A percentile compares a stretch with the other conserved stretches of the same genome.
Evolutionary conservation across 2,797 vertebrate species (phyloP).

Genomic region (Dicrostonyx torquatus): DNA sequence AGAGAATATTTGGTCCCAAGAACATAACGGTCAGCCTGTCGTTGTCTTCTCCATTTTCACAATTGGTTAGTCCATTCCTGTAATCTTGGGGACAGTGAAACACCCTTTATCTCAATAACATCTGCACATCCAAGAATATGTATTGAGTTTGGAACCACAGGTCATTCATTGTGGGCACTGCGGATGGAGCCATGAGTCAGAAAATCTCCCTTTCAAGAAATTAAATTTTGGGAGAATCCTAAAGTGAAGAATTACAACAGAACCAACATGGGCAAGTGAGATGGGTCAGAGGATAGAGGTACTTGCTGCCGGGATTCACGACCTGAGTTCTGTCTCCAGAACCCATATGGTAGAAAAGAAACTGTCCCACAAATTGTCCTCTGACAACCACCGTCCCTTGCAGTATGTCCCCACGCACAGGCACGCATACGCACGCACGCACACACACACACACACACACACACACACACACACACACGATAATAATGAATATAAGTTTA

Average conservation of each 20-base stretch:
- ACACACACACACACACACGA: neutral
- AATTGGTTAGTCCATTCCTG: neutral
- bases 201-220: neutral
- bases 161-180: neutral
- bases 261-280: neutral
- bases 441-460: neutral
- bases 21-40: neutral
- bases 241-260: neutral
- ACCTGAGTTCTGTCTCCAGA: neutral
- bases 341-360: neutral
- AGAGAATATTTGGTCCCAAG: neutral
- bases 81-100: neutral
- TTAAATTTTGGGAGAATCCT: neutral
- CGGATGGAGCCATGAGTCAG: neutral
- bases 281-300: neutral
- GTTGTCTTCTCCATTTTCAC: neutral
- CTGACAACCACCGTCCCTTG: neutral
- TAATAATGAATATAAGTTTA: neutral
- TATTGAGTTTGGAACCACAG: neutral
- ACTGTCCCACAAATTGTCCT: neutral
- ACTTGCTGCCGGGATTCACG: neutral
- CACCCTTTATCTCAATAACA: constrained; percentile 15
- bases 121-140: neutral
- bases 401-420: neutral
- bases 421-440: rapidly evolving